phyloP scores from a whole-genome alignment of 2,797 vertebrate species.

The Centroberyx gerrardi region DNA sequence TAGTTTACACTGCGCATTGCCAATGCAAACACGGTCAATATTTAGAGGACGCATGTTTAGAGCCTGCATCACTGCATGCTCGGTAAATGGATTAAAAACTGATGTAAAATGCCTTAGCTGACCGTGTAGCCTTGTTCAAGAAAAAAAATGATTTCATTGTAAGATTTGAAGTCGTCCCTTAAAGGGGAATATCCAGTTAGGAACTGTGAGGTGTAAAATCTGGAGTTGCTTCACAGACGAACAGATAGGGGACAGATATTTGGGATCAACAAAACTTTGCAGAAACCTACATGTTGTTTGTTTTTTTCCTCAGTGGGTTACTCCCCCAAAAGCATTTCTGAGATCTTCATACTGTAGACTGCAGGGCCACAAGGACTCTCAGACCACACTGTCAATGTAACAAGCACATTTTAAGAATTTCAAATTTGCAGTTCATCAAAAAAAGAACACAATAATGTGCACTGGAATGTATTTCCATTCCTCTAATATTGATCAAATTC shows the following conservation, averaged over 20 bases:
- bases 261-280: not conserved
- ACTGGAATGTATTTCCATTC: too few species aligned
- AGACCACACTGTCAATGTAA: too few species aligned
- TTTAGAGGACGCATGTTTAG: not conserved
- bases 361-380: too few species aligned
- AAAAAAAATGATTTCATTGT: too few species aligned
- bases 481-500: not conserved
- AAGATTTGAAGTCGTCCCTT: not conserved
- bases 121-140: too few species aligned
- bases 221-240: not conserved
- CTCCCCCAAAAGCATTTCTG: too few species aligned
- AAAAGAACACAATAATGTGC: not conserved
- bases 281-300: too few species aligned
- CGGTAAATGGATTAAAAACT: not conserved
- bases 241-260: not conserved
- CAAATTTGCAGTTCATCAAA: not conserved
- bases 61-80: not conserved
- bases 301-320: too few species aligned
- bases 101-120: not conserved
- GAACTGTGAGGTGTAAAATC: not conserved
- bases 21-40: constrained; percentile 27
- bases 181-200: constrained; percentile 28
- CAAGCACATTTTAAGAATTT: too few species aligned
- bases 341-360: too few species aligned
- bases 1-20: constrained; percentile 22